Evolutionary conservation across 1,140 invertebrate genomes (phyloP).

Genomic region (Chlorops oryzae): DNA sequence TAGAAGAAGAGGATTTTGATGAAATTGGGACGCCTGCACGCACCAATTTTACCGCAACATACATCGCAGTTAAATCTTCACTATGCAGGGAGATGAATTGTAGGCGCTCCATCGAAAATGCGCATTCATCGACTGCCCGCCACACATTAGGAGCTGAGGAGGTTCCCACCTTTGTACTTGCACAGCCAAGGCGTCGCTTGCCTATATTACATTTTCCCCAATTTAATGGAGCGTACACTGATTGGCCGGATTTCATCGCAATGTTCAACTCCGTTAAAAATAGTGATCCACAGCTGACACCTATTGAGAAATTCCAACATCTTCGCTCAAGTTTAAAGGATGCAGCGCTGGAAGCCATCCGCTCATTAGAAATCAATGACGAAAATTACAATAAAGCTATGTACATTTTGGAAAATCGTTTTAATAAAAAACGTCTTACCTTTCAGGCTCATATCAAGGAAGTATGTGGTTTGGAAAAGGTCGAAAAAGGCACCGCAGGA

Average conservation of each 20-base stretch:
- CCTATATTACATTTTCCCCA: neutral
- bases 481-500: neutral
- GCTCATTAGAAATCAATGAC: constrained; percentile 1
- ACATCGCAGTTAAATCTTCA: no score
- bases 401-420: constrained; percentile 1
- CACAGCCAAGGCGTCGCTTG: no score
- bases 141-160: no score
- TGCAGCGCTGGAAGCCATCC: constrained; percentile 5
- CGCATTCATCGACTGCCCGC: no score
- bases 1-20: no score
- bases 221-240: constrained; percentile 5
- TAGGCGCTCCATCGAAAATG: no score
- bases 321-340: neutral
- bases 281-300: constrained; percentile 1
- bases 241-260: constrained; percentile 5
- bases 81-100: no score
- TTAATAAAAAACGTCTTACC: constrained; percentile 9
- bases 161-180: no score
- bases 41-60: no score
- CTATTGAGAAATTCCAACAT: constrained; percentile 7
- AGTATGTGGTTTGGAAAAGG: neutral
- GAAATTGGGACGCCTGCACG: no score
- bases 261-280: constrained; percentile 3
- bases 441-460: constrained; percentile 9
- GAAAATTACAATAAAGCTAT: constrained; percentile 5